A percentile compares a stretch with the other conserved stretches of the same genome.
These are phyloP conservation scores for Tinamus major DNA, from an alignment of 2,797 vertebrate species.

Conservation along the genomic window DNA sequence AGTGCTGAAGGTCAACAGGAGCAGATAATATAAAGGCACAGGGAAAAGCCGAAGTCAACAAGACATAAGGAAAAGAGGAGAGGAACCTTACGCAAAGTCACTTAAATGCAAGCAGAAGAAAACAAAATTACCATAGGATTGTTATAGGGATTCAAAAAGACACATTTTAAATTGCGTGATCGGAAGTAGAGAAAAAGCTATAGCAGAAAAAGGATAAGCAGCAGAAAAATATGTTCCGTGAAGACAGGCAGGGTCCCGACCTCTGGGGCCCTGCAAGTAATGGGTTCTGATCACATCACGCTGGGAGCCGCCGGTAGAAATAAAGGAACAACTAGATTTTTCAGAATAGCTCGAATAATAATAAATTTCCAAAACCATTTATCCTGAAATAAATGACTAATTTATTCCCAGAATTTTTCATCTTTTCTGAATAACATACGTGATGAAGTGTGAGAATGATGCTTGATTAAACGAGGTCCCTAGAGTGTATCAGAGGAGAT, in stretches of 20 bases:
- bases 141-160: background rate
- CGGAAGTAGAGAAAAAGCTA: background rate
- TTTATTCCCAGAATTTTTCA: slow-evolving; percentile 72
- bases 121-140: background rate
- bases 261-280: background rate
- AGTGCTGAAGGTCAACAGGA: slow-evolving; percentile 31
- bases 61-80: background rate
- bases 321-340: slow-evolving; percentile 38
- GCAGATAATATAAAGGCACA: background rate
- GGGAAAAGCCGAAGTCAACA: background rate
- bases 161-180: background rate
- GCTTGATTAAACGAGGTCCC: slow-evolving; percentile 76
- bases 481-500: slow-evolving; percentile 67
- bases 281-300: slow-evolving; percentile 24
- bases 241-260: background rate
- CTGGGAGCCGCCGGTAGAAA: slow-evolving; percentile 7
- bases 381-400: slow-evolving; percentile 64
- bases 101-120: background rate
- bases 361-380: slow-evolving; percentile 58
- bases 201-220: background rate
- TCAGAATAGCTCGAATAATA: slow-evolving; percentile 56
- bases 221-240: background rate
- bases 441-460: slow-evolving; percentile 76
- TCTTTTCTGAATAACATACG: slow-evolving; percentile 72
- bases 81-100: background rate